These are phyloP conservation scores for Chelidonichthys spinosus DNA, from an alignment of 2,797 vertebrate genomes.

Conservation along the genomic window DNA sequence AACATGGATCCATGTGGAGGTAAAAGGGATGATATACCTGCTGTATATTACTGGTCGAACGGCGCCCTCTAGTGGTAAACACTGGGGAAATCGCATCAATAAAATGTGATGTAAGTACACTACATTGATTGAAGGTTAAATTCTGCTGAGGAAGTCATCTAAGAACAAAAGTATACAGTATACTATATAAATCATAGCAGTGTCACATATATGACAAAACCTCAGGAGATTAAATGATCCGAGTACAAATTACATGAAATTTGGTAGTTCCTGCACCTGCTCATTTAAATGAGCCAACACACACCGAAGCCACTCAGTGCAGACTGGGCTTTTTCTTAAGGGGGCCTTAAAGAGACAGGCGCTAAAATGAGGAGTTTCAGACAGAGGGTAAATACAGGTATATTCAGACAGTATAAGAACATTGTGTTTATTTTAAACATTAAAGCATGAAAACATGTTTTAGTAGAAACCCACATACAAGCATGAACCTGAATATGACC, in stretches of 20 bases:
- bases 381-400: neutral
- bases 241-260: no score
- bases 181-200: no score
- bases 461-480: neutral
- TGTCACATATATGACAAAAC: no score
- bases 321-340: neutral
- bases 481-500: neutral
- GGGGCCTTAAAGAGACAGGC: neutral
- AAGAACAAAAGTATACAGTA: no score
- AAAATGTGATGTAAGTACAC: neutral
- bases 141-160: neutral
- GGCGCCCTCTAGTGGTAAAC: constrained; percentile 32
- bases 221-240: no score
- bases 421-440: neutral
- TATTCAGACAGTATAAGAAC: neutral
- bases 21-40: neutral
- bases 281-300: no score
- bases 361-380: neutral
- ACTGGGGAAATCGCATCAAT: neutral
- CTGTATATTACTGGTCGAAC: neutral
- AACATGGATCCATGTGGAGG: constrained; percentile 16
- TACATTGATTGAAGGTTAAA: neutral
- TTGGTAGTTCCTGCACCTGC: no score
- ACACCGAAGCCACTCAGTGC: no score
- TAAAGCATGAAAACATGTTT: neutral